Evolutionary conservation across 2,797 vertebrate species (phyloP).

Genomic region (Clarias pachynema): DNA sequence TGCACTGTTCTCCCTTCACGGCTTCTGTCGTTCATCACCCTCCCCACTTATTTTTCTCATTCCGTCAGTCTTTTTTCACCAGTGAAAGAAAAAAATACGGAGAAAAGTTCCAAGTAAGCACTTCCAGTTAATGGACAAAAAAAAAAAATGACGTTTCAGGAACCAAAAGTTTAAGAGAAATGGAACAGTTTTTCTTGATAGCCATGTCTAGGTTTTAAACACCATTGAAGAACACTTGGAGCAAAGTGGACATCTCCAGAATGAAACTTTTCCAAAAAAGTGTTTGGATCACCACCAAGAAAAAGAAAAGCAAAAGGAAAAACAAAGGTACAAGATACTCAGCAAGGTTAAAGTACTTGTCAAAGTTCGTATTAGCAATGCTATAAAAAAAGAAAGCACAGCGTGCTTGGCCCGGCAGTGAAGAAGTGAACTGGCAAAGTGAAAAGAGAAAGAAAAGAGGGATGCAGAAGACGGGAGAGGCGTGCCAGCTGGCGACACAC

Average conservation of each 20-base stretch:
- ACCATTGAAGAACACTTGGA: conserved; percentile 20
- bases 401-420: background rate
- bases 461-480: conserved; percentile 62
- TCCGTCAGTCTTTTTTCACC: conserved; percentile 60
- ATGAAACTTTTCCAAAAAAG: conserved; percentile 21
- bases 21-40: conserved; percentile 37
- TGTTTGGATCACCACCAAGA: conserved; percentile 5
- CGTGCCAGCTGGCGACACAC: conserved; percentile 55
- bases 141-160: conserved; percentile 68
- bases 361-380: conserved; percentile 40
- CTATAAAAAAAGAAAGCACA: conserved; percentile 10
- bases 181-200: conserved; percentile 21
- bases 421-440: conserved; percentile 50
- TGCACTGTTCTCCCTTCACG: conserved; percentile 62
- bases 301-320: conserved; percentile 13
- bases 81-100: conserved; percentile 48
- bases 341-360: conserved; percentile 64
- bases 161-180: conserved; percentile 43
- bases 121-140: conserved; percentile 69
- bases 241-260: conserved; percentile 42
- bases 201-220: conserved; percentile 22
- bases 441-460: conserved; percentile 57
- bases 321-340: conserved; percentile 15
- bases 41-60: conserved; percentile 45
- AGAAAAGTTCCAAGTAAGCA: conserved; percentile 79